A percentile compares a stretch with the other conserved stretches of the same genome.
Conservation (phyloP, 2,113 vertebrate species). For the Myanophis thanlyinensis region DNA sequence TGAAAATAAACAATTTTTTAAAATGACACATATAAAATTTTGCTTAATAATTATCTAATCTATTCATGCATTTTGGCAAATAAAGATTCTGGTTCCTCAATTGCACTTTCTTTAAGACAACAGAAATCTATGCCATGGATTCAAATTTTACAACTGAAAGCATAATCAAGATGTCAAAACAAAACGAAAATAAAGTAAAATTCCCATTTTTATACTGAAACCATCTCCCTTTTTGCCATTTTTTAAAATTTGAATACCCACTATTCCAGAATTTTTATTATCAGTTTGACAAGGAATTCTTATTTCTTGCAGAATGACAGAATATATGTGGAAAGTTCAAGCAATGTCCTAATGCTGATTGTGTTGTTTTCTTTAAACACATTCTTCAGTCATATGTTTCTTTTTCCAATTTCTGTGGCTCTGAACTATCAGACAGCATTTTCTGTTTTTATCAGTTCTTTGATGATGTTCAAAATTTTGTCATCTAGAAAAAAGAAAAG, state of each 20-base stretch:
- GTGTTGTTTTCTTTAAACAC: conserved; percentile 22
- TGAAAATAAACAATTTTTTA: conserved; percentile 18
- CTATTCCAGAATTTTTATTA: conserved; percentile 39
- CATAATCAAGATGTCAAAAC: not conserved
- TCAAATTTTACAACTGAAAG: not conserved
- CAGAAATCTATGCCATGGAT: not conserved
- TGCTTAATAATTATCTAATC: not conserved
- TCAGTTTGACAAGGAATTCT: conserved; percentile 48
- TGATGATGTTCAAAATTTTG: conserved; percentile 86
- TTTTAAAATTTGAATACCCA: conserved; percentile 23
- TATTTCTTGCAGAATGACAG: conserved; percentile 46
- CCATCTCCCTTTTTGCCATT: conserved; percentile 5
- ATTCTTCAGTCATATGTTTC: conserved; percentile 35
- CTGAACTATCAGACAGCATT: conserved; percentile 54
- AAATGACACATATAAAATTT: conserved; percentile 9
- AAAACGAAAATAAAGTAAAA: no score
- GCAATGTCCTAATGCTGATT: conserved; percentile 37
- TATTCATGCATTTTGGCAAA: conserved; percentile 1
- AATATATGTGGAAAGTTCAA: conserved; percentile 56
- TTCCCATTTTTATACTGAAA: not conserved
- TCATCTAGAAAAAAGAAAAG: conserved; percentile 76
- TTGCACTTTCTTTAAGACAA: not conserved
- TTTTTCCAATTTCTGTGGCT: conserved; percentile 36
- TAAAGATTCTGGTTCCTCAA: not conserved
- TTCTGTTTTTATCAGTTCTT: conserved; percentile 89